phyloP scores from a whole-genome alignment of 2,113 vertebrate species.

The Capricornis sumatraensis region DNA sequence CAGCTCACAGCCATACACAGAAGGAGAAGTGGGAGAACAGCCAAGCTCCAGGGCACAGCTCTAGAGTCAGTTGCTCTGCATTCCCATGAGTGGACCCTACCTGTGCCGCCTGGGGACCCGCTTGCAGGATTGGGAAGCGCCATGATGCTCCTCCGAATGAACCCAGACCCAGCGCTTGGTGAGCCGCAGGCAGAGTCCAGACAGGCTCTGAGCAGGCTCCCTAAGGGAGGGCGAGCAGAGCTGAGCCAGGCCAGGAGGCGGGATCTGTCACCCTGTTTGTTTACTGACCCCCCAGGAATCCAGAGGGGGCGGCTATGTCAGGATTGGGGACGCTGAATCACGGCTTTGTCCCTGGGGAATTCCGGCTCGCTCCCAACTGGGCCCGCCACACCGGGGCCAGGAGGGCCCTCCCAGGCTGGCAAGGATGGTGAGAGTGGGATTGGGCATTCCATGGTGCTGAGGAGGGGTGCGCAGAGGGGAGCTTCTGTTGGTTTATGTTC shows the following conservation, averaged over 20 bases:
- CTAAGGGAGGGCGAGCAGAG: neutral
- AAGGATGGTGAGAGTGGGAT: slow-evolving; percentile 46
- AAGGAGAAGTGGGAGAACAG: neutral
- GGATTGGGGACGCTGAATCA: slow-evolving; percentile 75
- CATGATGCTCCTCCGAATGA: neutral
- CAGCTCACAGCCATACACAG: neutral
- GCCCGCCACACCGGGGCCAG: slow-evolving; percentile 48
- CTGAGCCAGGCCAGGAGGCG: slow-evolving; percentile 28
- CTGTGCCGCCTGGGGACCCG: slow-evolving; percentile 38
- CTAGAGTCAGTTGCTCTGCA: neutral
- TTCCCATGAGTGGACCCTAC: slow-evolving; percentile 29
- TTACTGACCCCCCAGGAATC: slow-evolving; percentile 84
- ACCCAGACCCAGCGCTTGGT: neutral
- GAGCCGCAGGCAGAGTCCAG: slow-evolving; percentile 17
- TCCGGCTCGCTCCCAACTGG: slow-evolving; percentile 68
- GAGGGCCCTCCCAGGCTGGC: slow-evolving; percentile 35
- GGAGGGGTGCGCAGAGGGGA: slow-evolving; percentile 5
- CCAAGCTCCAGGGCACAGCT: neutral
- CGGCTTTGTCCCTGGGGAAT: slow-evolving; percentile 81
- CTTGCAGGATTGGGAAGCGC: neutral
- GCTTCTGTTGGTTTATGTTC: slow-evolving; percentile 31
- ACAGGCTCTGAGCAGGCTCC: neutral
- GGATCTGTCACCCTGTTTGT: slow-evolving; percentile 57
- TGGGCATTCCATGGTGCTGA: slow-evolving; percentile 56
- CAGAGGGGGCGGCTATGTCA: slow-evolving; percentile 75